phyloP scores from a whole-genome alignment of 2,113 vertebrate genomes.

The Pan paniscus region DNA sequence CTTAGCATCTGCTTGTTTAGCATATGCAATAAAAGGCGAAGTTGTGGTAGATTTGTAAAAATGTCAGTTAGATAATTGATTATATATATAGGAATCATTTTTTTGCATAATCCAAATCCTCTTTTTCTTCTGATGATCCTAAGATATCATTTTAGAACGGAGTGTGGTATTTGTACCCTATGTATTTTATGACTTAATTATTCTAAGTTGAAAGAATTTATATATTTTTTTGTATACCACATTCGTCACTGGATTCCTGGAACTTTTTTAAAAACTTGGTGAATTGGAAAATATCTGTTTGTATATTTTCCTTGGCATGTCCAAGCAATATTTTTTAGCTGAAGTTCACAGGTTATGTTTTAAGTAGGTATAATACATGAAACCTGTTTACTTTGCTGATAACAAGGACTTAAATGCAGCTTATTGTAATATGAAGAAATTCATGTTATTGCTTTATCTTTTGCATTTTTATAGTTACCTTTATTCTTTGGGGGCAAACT shows the following conservation, averaged over 20 bases:
- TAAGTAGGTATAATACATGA: constrained; percentile 47
- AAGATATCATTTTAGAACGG: constrained; percentile 8
- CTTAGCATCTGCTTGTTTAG: constrained; percentile 65
- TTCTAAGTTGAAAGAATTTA: constrained; percentile 12
- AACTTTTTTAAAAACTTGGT: constrained; percentile 35
- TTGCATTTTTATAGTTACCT: constrained; percentile 5
- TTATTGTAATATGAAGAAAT: constrained; percentile 54
- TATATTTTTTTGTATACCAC: not conserved
- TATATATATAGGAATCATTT: not conserved
- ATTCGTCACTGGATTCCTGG: not conserved
- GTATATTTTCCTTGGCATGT: constrained; percentile 35
- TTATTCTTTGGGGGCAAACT: not conserved
- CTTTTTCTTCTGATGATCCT: not conserved
- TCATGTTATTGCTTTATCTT: not conserved
- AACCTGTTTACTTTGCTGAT: constrained; percentile 33
- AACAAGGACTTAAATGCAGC: constrained; percentile 40
- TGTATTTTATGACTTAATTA: constrained; percentile 40
- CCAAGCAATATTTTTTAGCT: constrained; percentile 10
- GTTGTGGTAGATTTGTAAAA: constrained; percentile 59
- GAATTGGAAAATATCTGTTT: constrained; percentile 36
- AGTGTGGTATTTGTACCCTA: not conserved
- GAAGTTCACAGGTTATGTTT: constrained; percentile 42
- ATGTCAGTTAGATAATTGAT: constrained; percentile 35
- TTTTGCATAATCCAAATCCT: constrained; percentile 23
- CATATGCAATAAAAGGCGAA: constrained; percentile 51